Base-by-base conservation (phyloP, 2,113 vertebrate species). In the Chiloscyllium plagiosum region DNA sequence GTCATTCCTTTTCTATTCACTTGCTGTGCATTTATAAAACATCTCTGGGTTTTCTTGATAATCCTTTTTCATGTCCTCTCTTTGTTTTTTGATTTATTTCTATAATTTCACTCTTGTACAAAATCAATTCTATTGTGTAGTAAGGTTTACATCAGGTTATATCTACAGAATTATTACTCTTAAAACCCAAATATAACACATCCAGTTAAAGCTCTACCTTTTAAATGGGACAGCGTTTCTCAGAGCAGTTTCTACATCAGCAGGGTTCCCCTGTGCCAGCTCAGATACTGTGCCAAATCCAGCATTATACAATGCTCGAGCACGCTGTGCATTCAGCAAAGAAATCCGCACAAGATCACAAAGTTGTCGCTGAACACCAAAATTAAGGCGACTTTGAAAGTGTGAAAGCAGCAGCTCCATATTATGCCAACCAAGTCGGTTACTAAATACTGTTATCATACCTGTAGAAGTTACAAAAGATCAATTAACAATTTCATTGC, bases 361-460 rank as follows among this genome's bases (percentile, higher is more conserved):
- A n/a, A 99, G 98, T 96, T 99, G 99, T 96, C 99, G 98, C 66
- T 99, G 99, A 95, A 99, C 97, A 29, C 99, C 99, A 80, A 99
- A 99, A 17, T 98, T 99, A 95, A 99, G 98, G 33, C 99, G 98
- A 96, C 98, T 99, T 98, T 99, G 99, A 97, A 99, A 99, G 97
- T 99, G 99, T 6, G 98, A 98, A 37, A 99, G 97, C n/a, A 99
- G 96, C n/a, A 99, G 96, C 96, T 99, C 98, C 98, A 99, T 98
- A 97, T 99, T 99, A 98, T 99, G 97, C 99, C 99, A 99, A 68
- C 99, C 99, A 95, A 99, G 98, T 0, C 98, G 98, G 96, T 98
- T 99, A 96, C 98, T 99, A 98, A 99, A 99, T 95, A 99, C 98
- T 0, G 98, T 99, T 78, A 99, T 97, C 99, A 99, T 99, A 86